phyloP scores from a whole-genome alignment of 2,888 invertebrate genomes.

The Notodonta dromedarius region DNA sequence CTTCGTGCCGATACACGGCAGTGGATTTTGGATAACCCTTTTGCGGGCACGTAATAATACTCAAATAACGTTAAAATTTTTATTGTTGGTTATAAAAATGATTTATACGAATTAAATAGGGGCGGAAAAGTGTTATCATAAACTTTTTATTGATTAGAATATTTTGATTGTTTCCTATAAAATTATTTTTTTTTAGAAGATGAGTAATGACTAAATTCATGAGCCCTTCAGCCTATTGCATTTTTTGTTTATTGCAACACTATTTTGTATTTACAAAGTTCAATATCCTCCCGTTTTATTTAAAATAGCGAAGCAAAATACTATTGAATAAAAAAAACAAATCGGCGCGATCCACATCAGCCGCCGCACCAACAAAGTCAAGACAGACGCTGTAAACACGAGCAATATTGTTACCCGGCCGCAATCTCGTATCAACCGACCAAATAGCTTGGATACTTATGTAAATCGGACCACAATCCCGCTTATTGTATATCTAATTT shows the following conservation, averaged over 20 bases:
- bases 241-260: constrained; percentile 9
- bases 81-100: constrained; percentile 49
- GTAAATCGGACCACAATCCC: constrained; percentile 77
- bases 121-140: constrained; percentile 38
- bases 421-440: constrained; percentile 80
- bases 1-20: constrained; percentile 42
- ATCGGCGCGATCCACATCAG: constrained; percentile 45
- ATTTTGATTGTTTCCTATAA: constrained; percentile 19
- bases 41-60: constrained; percentile 54
- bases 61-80: constrained; percentile 54
- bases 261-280: constrained; percentile 18
- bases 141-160: constrained; percentile 21
- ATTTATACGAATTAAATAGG: constrained; percentile 45
- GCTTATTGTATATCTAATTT: constrained; percentile 84
- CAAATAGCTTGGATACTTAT: constrained; percentile 81
- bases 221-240: background rate
- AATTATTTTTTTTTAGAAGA: background rate
- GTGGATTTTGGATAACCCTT: constrained; percentile 57
- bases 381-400: constrained; percentile 53
- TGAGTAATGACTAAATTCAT: background rate
- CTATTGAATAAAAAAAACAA: constrained; percentile 43
- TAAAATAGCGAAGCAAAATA: constrained; percentile 31
- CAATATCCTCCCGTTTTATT: constrained; percentile 29
- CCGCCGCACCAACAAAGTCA: constrained; percentile 36
- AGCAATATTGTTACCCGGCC: constrained; percentile 77